These are phyloP conservation scores for Cygnus atratus DNA, from an alignment of 2,113 vertebrate genomes.

Conservation along the genomic window DNA sequence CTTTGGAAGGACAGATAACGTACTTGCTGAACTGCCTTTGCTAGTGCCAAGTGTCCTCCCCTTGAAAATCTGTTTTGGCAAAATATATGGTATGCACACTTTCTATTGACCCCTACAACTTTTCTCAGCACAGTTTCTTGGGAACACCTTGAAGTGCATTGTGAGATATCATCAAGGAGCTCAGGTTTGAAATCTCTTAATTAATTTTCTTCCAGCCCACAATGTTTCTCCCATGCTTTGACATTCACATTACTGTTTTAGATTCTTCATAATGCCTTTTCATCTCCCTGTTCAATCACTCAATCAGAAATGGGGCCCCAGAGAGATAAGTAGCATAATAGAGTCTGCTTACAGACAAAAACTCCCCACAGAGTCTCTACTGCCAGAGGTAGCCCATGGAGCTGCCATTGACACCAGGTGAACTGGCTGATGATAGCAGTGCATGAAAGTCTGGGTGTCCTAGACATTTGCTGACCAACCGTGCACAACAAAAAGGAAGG, in stretches of 20 bases:
- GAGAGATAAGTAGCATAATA: neutral
- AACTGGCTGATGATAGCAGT: neutral
- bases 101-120: neutral
- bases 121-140: neutral
- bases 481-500: neutral
- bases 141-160: neutral
- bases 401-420: neutral
- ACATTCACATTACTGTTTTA: neutral
- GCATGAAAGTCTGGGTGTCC: no score
- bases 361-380: neutral
- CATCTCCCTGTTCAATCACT: neutral
- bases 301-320: neutral
- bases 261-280: neutral
- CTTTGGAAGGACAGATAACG: neutral
- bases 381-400: neutral
- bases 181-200: neutral
- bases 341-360: neutral
- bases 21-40: neutral
- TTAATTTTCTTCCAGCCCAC: neutral
- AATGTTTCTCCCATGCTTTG: neutral
- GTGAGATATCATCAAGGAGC: neutral
- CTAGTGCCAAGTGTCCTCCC: neutral
- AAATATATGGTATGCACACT: neutral
- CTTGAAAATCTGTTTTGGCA: neutral
- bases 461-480: neutral